Evolutionary conservation across 2,797 vertebrate species (phyloP).

Genomic region (Cossypha caffra): DNA sequence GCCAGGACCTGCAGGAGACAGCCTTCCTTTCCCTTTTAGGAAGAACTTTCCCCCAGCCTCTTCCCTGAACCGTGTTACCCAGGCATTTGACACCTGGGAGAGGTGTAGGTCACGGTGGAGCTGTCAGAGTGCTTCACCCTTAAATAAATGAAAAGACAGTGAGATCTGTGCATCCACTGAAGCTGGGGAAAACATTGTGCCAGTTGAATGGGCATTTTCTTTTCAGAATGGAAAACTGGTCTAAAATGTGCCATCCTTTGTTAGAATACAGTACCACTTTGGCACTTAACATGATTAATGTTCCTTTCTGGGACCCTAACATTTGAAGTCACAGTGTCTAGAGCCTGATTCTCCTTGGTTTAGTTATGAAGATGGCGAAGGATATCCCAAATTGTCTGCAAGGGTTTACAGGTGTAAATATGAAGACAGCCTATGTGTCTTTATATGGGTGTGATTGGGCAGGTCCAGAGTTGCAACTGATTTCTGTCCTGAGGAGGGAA

Average conservation of each 20-base stretch:
- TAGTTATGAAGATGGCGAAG: background rate
- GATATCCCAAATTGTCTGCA: background rate
- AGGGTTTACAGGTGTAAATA: background rate
- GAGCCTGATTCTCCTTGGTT: background rate
- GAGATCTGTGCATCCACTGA: background rate
- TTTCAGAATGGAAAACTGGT: background rate
- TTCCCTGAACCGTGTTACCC: background rate
- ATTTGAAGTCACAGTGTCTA: background rate
- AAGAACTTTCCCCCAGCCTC: background rate
- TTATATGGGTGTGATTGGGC: background rate
- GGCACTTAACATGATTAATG: background rate
- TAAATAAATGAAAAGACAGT: rapidly evolving
- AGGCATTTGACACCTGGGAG: background rate
- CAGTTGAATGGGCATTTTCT: background rate
- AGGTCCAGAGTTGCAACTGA: background rate
- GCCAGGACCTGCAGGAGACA: background rate
- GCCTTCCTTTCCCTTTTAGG: background rate
- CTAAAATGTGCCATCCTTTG: background rate
- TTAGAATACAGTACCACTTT: background rate
- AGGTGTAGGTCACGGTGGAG: background rate
- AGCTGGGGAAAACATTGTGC: background rate
- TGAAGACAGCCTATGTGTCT: background rate
- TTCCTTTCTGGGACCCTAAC: background rate
- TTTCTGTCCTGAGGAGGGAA: background rate
- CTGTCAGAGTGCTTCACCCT: background rate